Base-by-base conservation (phyloP, 2,113 vertebrate genomes). In the Neopipo cinnamomea region DNA sequence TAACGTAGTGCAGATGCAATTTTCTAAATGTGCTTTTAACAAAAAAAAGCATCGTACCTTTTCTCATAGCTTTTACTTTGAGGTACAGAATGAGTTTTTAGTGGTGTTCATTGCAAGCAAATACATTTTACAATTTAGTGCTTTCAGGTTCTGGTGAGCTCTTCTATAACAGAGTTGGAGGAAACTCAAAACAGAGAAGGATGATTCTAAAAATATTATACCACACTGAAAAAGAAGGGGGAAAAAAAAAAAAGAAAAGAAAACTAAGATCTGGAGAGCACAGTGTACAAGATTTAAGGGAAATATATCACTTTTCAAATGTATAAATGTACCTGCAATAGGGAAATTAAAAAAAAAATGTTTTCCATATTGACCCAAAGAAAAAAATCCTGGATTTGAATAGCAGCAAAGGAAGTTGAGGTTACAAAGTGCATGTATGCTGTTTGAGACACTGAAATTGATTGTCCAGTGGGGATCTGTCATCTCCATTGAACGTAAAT, bases 371-470 rank as follows among this genome's bases (percentile, higher is more conserved):
- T 82, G 28, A 72, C 46, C 30, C 42, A 42, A 83, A 63, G 22
- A 46, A 80, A 65, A 68, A 42, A 31, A 42, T 31, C 7, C 18
- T 30, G 14, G 7, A 35, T 78, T 90, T 24, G 42, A 33, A 39
- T 11, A 53, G 22, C 42, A 19, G 30, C 3, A 11, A 70, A 37
- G 30, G 17, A 62, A 58, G 9, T 62, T 62, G 8, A 41, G 31
- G 11, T 67, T 49, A 7, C 30, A 12, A 62, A 62, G 11, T 52
- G 22, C 6, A 3, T 2, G 1, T 33, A 1, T 27, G 6, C n/a
- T 49, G 35, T 65, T 78, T 66, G 50, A 81, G 27, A 17, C 63
- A 22, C 39, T 35, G 59, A 81, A 41, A 39, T 6, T 33, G 10
- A 6, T 39, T 81, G 33, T 41, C 14, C 44, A 42, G 33, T 52